Evolutionary conservation across 2,888 invertebrate species (phyloP).

Genomic region (Octodonta nipae): DNA sequence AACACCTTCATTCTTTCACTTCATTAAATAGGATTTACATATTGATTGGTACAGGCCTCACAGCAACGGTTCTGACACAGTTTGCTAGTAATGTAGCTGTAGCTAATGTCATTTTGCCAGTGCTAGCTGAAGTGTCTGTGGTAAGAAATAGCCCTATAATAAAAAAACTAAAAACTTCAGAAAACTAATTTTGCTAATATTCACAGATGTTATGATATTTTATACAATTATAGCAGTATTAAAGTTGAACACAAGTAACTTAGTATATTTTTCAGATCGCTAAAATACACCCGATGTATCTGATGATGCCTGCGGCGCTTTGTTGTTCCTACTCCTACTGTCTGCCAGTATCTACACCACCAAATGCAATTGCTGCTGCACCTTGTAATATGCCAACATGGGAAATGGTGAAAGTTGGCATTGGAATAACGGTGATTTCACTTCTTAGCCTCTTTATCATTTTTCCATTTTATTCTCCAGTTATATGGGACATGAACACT

Average conservation of each 20-base stretch:
- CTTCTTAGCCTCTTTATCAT: conserved; percentile 55
- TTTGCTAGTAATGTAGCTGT: conserved; percentile 85
- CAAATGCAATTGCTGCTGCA: conserved; percentile 84
- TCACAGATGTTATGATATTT: too few relatives aligned
- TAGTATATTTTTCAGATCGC: conserved; percentile 20
- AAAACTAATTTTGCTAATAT: too few relatives aligned
- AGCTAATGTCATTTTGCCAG: conserved; percentile 75
- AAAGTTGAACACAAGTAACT: too few relatives aligned
- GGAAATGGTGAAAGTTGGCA: conserved; percentile 60
- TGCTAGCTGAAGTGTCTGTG: conserved; percentile 62
- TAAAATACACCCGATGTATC: conserved; percentile 68
- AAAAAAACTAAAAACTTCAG: too few relatives aligned
- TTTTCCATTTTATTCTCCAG: conserved; percentile 61
- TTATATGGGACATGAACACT: conserved; percentile 49
- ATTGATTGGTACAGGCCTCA: conserved; percentile 59
- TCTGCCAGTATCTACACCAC: conserved; percentile 88
- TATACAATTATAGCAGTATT: too few relatives aligned
- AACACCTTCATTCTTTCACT: conserved; percentile 51
- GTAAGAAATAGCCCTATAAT: too few relatives aligned
- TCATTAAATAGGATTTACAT: conserved; percentile 51
- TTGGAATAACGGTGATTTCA: conserved; percentile 61
- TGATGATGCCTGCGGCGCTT: conserved; percentile 79
- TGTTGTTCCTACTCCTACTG: conserved; percentile 88
- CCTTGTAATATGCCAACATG: conserved; percentile 66
- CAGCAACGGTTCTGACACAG: conserved; percentile 74